Evolutionary conservation across 2,113 vertebrate species (phyloP).

Genomic region (Charadrius vociferus): DNA sequence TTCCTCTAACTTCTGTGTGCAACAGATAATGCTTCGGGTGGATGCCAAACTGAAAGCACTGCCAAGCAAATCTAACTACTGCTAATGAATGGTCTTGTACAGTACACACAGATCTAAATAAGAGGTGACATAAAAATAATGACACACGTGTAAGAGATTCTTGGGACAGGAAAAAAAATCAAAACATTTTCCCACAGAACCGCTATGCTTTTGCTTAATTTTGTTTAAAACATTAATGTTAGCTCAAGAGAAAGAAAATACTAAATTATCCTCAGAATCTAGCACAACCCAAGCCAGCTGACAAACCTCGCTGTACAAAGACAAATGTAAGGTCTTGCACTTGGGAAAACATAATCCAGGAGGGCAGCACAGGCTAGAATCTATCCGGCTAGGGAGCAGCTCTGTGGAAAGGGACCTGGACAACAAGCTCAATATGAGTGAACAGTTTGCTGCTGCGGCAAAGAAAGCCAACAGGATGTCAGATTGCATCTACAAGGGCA

Average conservation of each 20-base stretch:
- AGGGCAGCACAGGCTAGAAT: background rate
- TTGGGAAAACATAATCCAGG: background rate
- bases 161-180: background rate
- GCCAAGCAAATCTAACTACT: background rate
- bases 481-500: background rate
- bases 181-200: background rate
- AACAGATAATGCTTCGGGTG: background rate
- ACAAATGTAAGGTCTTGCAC: background rate
- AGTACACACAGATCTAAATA: background rate
- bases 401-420: background rate
- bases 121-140: background rate
- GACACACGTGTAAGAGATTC: background rate
- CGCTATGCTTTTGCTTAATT: background rate
- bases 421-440: background rate
- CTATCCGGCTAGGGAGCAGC: background rate
- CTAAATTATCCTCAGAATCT: background rate
- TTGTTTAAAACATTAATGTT: background rate
- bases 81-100: background rate
- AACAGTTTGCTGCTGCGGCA: background rate
- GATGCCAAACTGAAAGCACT: background rate
- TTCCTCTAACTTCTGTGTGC: background rate
- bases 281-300: background rate
- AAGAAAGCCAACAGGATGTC: background rate
- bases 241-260: background rate
- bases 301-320: background rate